These are phyloP conservation scores for Axea sp. DNA, from an alignment of 2,888 invertebrate species.

Conservation along the genomic window DNA sequence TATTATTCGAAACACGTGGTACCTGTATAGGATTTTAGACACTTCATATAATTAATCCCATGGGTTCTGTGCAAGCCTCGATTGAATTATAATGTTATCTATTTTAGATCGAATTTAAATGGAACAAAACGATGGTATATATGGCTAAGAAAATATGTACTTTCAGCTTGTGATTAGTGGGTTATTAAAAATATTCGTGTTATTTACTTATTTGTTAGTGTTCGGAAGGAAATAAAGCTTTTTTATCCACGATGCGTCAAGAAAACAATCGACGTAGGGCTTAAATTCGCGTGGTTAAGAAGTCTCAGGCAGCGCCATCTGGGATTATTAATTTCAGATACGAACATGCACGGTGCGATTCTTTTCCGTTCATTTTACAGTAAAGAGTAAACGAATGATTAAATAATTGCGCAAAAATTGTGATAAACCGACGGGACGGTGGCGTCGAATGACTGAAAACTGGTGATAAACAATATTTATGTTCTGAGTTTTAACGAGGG, in stretches of 20 bases:
- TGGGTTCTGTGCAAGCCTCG: conserved; percentile 76
- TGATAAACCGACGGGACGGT: conserved; percentile 33
- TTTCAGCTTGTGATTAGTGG: conserved; percentile 60
- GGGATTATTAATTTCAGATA: conserved; percentile 2
- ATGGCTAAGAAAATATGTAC: conserved; percentile 65
- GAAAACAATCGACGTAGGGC: conserved; percentile 2
- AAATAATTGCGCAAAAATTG: conserved; percentile 35
- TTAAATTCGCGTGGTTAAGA: conserved; percentile 2
- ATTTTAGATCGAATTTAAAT: conserved; percentile 73
- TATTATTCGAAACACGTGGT: too few relatives aligned
- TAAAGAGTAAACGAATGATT: conserved; percentile 7
- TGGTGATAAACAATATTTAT: conserved; percentile 43
- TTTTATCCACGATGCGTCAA: conserved; percentile 25
- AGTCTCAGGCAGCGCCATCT: conserved; percentile 4
- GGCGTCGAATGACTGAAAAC: conserved; percentile 30
- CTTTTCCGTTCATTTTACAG: conserved; percentile 32
- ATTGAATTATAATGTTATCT: conserved; percentile 73
- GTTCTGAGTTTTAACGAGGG: conserved; percentile 2
- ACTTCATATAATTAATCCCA: too few relatives aligned
- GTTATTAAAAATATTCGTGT: conserved; percentile 65
- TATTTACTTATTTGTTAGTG: conserved; percentile 66
- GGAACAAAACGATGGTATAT: conserved; percentile 58
- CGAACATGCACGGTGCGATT: conserved; percentile 39
- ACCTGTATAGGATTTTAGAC: too few relatives aligned
- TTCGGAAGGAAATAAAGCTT: conserved; percentile 41